Conservation (phyloP, 2,113 vertebrate species). For the Rhinopomastus cyanomelas region DNA sequence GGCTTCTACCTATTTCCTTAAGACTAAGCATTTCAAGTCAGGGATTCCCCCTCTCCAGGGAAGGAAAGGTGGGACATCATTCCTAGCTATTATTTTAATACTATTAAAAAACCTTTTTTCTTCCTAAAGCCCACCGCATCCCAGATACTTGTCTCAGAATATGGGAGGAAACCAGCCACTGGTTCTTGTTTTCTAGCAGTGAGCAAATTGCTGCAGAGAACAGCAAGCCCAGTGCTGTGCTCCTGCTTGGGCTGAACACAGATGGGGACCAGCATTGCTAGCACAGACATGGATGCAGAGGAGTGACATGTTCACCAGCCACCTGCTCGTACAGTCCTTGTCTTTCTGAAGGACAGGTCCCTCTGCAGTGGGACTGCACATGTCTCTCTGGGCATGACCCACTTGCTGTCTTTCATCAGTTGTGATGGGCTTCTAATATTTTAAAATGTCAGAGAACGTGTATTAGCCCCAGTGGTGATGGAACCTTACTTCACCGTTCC, state of each 20-base stretch:
- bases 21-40: neutral
- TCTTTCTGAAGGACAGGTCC: neutral
- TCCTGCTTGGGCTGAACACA: neutral
- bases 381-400: neutral
- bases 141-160: neutral
- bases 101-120: neutral
- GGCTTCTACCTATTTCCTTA: neutral
- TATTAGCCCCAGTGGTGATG: neutral
- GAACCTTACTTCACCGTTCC: neutral
- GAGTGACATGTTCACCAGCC: neutral
- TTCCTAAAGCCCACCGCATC: neutral
- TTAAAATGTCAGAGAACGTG: neutral
- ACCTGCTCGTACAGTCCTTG: neutral
- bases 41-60: neutral
- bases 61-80: neutral
- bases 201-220: neutral
- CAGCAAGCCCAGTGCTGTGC: neutral
- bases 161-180: neutral
- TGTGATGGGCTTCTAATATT: neutral
- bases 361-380: neutral
- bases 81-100: neutral
- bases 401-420: neutral
- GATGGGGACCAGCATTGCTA: neutral
- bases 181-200: neutral
- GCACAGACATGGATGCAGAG: fast-evolving